Base-by-base conservation (phyloP, 2,113 vertebrate genomes). In the Erythrocercus mccallii region DNA sequence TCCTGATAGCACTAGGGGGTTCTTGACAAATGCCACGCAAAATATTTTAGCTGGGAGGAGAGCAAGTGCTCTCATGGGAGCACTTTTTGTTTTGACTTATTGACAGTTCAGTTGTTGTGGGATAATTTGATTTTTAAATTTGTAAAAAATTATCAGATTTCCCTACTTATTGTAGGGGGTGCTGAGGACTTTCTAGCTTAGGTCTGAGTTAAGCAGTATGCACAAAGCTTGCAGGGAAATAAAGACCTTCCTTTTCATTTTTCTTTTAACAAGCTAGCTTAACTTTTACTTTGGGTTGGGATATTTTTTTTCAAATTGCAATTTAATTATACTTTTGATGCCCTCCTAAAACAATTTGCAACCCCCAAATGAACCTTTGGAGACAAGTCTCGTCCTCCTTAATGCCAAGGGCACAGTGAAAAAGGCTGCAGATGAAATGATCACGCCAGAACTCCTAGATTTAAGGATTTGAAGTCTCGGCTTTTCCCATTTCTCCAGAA, bases 31-130 rank as follows among this genome's bases (percentile, higher is more conserved):
- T 45, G 23, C 25, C 9, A 25, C 2, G 0, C 5, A 21, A 22
- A 17, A 16, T 1, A 7, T 19, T 94, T 66, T 56, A 47, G 30
- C 38, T 40, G 19, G 40, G 42, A 72, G 28, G 40, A 50, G 15
- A 78, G 11, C 2, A 82, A 88, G 11, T 14, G 10, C 11, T 61
- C 45, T 4, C 0, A 0, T 10, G 20, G 3, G 4, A 21, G 44
- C 20, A 21, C 6, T 35, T 70, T 57, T 61, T 71, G 8, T 45
- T 84, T 82, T 71, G 7, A 37, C 15, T 50, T 60, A 38, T 12
- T 60, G 77, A 33, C 10, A 30, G 6, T n/a, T 72, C 18, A 13
- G 16, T 44, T 56, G 15, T 40, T 42, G 12, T 60, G 35, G 28
- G 19, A 5, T 53, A 62, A 62, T 42, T 82, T 69, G 15, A 1